Conservation (phyloP, 2,113 vertebrate genomes). For the Chunga burmeisteri region DNA sequence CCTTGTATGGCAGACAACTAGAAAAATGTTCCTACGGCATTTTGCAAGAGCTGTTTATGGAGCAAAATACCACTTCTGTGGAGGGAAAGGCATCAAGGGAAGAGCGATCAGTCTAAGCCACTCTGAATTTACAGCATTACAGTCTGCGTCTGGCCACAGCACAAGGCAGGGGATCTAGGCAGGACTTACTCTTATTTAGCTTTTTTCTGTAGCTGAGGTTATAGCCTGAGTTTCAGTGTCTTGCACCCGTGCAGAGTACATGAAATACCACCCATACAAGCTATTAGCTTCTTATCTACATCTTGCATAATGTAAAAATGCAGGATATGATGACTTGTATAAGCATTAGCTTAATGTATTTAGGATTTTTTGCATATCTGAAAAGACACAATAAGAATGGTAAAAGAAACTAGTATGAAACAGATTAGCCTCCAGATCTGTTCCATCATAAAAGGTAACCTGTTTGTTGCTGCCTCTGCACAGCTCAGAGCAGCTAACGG, state of each 20-base stretch:
- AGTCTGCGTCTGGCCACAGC: neutral
- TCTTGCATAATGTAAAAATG: neutral
- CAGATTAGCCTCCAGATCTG: neutral
- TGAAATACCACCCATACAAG: neutral
- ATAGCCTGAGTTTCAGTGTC: neutral
- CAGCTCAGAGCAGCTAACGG: neutral
- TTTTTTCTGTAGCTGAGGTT: neutral
- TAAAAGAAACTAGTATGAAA: neutral
- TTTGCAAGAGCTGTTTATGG: neutral
- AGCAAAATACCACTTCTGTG: neutral
- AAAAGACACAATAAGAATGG: neutral
- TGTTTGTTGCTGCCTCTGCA: neutral
- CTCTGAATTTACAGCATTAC: neutral
- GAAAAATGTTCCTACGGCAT: neutral
- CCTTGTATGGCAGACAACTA: neutral
- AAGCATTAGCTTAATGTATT: neutral
- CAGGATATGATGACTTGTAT: neutral
- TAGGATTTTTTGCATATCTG: neutral
- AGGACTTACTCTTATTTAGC: neutral
- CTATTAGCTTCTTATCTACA: neutral
- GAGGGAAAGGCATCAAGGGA: neutral
- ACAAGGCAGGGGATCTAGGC: neutral
- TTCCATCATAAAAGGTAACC: neutral
- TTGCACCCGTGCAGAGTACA: neutral
- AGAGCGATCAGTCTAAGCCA: neutral